Percentiles rank a stretch among this genome's conserved stretches.
Evolutionary conservation across 2,797 vertebrate genomes (phyloP).

Genomic region (Sebastes ruberrimus): DNA sequence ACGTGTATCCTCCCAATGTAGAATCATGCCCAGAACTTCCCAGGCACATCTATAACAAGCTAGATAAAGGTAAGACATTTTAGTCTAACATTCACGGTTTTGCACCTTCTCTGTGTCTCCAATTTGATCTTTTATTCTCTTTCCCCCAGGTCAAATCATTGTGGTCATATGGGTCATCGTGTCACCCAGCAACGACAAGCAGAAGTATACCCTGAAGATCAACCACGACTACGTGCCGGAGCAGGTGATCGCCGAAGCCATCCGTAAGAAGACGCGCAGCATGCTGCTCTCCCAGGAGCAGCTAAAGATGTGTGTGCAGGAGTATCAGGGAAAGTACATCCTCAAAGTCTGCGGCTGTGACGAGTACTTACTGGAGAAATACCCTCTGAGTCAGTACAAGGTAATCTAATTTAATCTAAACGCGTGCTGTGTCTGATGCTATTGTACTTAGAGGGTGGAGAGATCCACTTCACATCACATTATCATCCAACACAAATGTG

Average conservation of each 20-base stretch:
- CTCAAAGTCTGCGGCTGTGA: constrained; percentile 99
- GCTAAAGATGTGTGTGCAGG: constrained; percentile 98
- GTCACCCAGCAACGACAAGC: constrained; percentile 98
- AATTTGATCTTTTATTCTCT: not conserved
- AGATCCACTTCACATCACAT: constrained; percentile 42
- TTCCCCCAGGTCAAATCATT: constrained; percentile 92
- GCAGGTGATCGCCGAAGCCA: constrained; percentile 98
- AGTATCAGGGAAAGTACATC: constrained; percentile 99
- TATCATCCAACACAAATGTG: constrained; percentile 30
- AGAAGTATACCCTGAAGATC: constrained; percentile 98
- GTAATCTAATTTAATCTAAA: constrained; percentile 80
- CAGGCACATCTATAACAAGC: constrained; percentile 96
- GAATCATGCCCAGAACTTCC: constrained; percentile 95
- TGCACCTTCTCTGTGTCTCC: not conserved
- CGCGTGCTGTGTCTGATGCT: constrained; percentile 29
- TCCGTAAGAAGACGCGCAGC: constrained; percentile 97
- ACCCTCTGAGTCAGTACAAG: constrained; percentile 99
- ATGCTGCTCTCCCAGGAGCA: constrained; percentile 97
- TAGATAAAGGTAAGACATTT: constrained; percentile 92
- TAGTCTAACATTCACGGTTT: not conserved
- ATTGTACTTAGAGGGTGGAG: constrained; percentile 9
- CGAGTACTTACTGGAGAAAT: constrained; percentile 98
- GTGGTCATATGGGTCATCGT: constrained; percentile 99
- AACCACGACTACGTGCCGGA: constrained; percentile 98
- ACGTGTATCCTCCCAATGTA: constrained; percentile 97